phyloP scores from a whole-genome alignment of 2,797 vertebrate species.

The Valencia hispanica region DNA sequence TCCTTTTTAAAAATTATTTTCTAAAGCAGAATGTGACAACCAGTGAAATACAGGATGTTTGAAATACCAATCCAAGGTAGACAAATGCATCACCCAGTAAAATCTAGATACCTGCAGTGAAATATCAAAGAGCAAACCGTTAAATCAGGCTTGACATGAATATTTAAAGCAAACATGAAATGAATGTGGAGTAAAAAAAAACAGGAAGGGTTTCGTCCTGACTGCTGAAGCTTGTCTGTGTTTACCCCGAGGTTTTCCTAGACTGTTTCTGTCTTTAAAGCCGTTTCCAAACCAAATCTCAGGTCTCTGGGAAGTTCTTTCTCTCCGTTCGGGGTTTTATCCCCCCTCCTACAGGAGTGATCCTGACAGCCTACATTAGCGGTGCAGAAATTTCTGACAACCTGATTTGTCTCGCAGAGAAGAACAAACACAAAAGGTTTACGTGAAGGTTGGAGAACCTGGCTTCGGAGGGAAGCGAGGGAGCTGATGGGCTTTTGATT shows the following conservation, averaged over 20 bases:
- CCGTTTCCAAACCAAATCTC: conserved; percentile 21
- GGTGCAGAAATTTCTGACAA: conserved; percentile 45
- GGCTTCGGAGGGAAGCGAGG: neutral
- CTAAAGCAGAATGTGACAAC: neutral
- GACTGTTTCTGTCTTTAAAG: conserved; percentile 13
- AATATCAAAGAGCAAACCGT: conserved; percentile 22
- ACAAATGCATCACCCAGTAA: neutral
- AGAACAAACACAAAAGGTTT: conserved; percentile 46
- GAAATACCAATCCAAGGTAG: neutral
- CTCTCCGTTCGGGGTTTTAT: conserved; percentile 27
- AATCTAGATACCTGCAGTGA: neutral
- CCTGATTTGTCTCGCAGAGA: conserved; percentile 41
- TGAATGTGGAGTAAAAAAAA: conserved; percentile 11
- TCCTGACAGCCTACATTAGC: conserved; percentile 53
- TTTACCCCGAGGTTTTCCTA: conserved; percentile 33
- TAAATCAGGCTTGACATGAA: conserved; percentile 33
- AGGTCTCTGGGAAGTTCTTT: neutral
- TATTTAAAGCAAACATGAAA: conserved; percentile 28
- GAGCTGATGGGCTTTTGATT: conserved; percentile 33
- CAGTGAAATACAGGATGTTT: neutral
- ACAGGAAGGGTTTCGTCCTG: conserved; percentile 7
- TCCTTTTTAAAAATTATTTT: neutral
- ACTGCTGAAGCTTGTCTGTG: conserved; percentile 7
- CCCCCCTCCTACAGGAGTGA: conserved; percentile 29
- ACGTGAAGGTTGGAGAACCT: conserved; percentile 14